Evolutionary conservation across 2,797 vertebrate species (phyloP).

Genomic region (Tenualosa thibaudeaui): DNA sequence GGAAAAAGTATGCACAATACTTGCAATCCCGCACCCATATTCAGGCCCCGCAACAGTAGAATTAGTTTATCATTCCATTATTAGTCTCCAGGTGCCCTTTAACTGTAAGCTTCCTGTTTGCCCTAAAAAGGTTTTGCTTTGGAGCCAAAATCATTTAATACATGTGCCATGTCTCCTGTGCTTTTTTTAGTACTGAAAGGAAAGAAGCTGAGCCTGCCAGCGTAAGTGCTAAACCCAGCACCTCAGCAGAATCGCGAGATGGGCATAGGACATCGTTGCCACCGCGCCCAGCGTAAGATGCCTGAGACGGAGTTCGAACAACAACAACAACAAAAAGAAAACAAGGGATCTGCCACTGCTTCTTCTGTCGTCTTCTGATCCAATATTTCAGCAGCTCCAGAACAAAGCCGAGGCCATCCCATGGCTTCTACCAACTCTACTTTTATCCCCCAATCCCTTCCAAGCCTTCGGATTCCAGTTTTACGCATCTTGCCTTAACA

Average conservation of each 20-base stretch:
- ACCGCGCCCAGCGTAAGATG: conserved; percentile 83
- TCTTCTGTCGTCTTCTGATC: conserved; percentile 56
- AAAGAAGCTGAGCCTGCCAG: conserved; percentile 99
- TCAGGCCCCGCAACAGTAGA: too few species aligned
- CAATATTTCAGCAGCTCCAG: conserved; percentile 68
- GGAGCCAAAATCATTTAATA: not conserved
- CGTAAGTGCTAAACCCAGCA: conserved; percentile 87
- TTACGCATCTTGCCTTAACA: conserved; percentile 95
- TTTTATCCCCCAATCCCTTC: conserved; percentile 52
- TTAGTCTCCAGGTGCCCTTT: not conserved
- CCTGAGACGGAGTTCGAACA: conserved; percentile 82
- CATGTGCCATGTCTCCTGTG: conserved; percentile 14
- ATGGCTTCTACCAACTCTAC: conserved; percentile 7
- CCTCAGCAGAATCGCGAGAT: conserved; percentile 75
- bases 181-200: conserved; percentile 89
- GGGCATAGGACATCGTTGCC: conserved; percentile 79
- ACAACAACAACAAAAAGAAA: not conserved
- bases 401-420: conserved; percentile 63
- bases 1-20: too few species aligned
- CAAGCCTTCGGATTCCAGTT: conserved; percentile 84
- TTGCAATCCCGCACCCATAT: too few species aligned
- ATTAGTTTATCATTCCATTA: too few species aligned
- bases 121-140: not conserved
- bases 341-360: conserved; percentile 71
- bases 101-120: not conserved